Evolutionary conservation across 2,888 invertebrate species (phyloP).

Genomic region (Danaus chrysippus): DNA sequence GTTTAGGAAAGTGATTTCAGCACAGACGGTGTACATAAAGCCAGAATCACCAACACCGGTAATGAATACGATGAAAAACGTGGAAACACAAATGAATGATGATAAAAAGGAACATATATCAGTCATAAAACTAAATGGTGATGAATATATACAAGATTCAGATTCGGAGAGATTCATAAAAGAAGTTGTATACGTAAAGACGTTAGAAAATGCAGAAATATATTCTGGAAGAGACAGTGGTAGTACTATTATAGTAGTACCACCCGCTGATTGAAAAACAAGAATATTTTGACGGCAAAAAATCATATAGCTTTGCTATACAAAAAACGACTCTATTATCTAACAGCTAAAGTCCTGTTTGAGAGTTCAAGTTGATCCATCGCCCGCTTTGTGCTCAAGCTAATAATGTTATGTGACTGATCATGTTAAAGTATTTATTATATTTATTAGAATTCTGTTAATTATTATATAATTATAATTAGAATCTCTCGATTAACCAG

Average conservation of each 20-base stretch:
- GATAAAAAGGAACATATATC: conserved; percentile 62
- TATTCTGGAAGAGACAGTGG: conserved; percentile 64
- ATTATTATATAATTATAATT: no score
- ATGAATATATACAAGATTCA: conserved; percentile 52
- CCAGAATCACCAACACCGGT: conserved; percentile 51
- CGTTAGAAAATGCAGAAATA: conserved; percentile 60
- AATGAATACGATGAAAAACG: no score
- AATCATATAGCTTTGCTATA: not conserved
- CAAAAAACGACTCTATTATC: not conserved
- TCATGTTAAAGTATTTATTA: not conserved
- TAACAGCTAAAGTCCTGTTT: conserved; percentile 39
- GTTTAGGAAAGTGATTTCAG: conserved; percentile 64
- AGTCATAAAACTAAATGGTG: conserved; percentile 64
- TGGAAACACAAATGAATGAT: conserved; percentile 32
- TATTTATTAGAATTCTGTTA: no score
- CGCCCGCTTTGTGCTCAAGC: not conserved
- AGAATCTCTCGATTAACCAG: no score
- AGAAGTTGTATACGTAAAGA: conserved; percentile 59
- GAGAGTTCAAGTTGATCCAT: conserved; percentile 42
- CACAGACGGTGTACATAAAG: conserved; percentile 67
- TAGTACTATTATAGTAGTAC: conserved; percentile 68
- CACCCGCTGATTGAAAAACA: conserved; percentile 64
- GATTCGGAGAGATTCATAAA: conserved; percentile 51
- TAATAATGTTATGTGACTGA: conserved; percentile 3
- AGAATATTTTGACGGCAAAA: conserved; percentile 13